Percentiles rank a stretch among this genome's conserved stretches.
phyloP scores from a whole-genome alignment of 1,140 invertebrate species.

The Drosophila seguyi region DNA sequence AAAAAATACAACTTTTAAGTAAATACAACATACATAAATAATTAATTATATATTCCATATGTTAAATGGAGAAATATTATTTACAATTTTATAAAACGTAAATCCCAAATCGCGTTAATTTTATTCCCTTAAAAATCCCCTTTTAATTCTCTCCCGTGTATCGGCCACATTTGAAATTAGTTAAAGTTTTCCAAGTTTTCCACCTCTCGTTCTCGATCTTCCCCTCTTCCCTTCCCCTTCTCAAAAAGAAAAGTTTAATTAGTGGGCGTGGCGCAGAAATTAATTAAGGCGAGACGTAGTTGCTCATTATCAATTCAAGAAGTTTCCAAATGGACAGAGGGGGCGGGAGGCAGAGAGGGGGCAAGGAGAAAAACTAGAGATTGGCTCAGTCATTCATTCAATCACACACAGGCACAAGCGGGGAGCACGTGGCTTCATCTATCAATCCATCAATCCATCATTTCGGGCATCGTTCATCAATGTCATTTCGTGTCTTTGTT shows the following conservation, averaged over 20 bases:
- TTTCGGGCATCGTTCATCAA: slow-evolving; percentile 76
- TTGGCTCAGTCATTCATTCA: slow-evolving; percentile 64
- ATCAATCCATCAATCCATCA: slow-evolving; percentile 73
- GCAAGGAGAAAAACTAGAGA: slow-evolving; percentile 39
- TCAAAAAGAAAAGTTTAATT: slow-evolving; percentile 69
- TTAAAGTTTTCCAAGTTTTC: slow-evolving; percentile 70
- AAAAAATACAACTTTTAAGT: too few relatives aligned
- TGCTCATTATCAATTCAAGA: slow-evolving; percentile 78
- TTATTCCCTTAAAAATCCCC: too few relatives aligned
- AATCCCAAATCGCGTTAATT: too few relatives aligned
- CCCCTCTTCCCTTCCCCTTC: neutral
- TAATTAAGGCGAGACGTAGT: slow-evolving; percentile 71
- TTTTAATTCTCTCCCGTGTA: neutral
- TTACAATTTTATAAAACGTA: too few relatives aligned
- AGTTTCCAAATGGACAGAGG: slow-evolving; percentile 22
- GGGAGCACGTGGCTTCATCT: slow-evolving; percentile 40
- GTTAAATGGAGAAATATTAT: too few relatives aligned
- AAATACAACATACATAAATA: too few relatives aligned
- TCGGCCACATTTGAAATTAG: slow-evolving; percentile 76
- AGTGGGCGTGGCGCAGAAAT: slow-evolving; percentile 74
- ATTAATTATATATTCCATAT: too few relatives aligned
- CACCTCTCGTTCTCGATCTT: slow-evolving; percentile 9
- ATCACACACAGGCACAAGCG: slow-evolving; percentile 23
- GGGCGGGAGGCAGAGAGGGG: too few relatives aligned
- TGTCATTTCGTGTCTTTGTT: slow-evolving; percentile 67